A percentile compares a stretch with the other conserved stretches of the same genome.
phyloP scores from a whole-genome alignment of 2,797 vertebrate species.

The Macropodus opercularis region DNA sequence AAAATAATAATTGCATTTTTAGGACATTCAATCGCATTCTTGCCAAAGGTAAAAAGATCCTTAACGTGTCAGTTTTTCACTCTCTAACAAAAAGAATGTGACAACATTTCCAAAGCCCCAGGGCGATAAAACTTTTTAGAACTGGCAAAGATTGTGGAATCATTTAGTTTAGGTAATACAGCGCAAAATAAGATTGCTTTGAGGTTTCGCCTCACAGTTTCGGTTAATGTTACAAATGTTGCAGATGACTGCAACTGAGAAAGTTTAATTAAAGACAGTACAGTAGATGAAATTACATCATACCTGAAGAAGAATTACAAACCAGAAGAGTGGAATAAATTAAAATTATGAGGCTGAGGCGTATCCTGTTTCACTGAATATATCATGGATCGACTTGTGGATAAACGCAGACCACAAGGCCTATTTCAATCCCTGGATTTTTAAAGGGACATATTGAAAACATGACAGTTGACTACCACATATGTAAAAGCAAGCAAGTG shows the following conservation, averaged over 20 bases:
- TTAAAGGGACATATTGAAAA: not conserved
- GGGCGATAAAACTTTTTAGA: slow-evolving; percentile 24
- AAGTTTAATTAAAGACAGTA: slow-evolving; percentile 12
- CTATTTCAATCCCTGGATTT: not conserved
- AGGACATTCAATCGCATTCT: slow-evolving; percentile 13
- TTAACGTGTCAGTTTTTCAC: slow-evolving; percentile 35
- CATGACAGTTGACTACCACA: not conserved
- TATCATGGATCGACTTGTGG: no score
- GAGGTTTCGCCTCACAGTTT: slow-evolving; percentile 25
- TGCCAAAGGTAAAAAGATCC: slow-evolving; percentile 21
- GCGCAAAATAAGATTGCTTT: slow-evolving; percentile 20
- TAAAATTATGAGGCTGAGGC: not conserved
- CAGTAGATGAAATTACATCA: slow-evolving; percentile 24
- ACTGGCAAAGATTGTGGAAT: slow-evolving; percentile 3
- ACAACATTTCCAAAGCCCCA: slow-evolving; percentile 5
- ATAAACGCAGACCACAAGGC: not conserved
- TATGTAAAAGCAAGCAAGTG: not conserved
- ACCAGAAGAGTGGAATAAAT: slow-evolving; percentile 14
- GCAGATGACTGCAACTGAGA: slow-evolving; percentile 1
- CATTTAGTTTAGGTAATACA: slow-evolving; percentile 33
- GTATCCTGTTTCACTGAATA: slow-evolving; percentile 2
- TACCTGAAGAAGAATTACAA: slow-evolving; percentile 17
- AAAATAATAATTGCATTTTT: slow-evolving; percentile 41
- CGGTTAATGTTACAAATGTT: slow-evolving; percentile 2
- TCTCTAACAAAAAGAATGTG: slow-evolving; percentile 3